Conservation (phyloP, 2,113 vertebrate species). For the Oplegnathus fasciatus region DNA sequence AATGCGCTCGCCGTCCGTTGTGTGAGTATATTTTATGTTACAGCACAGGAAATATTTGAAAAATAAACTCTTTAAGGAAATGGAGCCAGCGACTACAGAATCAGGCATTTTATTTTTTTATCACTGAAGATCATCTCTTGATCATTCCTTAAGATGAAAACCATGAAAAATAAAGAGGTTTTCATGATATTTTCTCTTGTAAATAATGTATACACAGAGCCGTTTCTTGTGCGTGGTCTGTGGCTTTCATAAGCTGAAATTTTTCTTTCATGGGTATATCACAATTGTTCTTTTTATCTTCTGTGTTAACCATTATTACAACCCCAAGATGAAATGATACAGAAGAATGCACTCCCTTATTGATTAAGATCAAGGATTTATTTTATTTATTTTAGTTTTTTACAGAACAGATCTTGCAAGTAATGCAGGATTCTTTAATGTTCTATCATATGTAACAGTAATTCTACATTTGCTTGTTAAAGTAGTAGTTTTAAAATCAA, state of each 20-base stretch:
- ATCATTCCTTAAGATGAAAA: slow-evolving; percentile 32
- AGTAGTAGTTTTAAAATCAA: slow-evolving; percentile 18
- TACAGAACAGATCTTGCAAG: slow-evolving; percentile 23
- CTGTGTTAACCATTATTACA: slow-evolving; percentile 47
- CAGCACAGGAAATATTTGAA: not conserved
- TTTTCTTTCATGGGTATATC: slow-evolving; percentile 44
- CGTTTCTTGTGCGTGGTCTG: slow-evolving; percentile 32
- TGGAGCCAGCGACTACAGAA: not conserved
- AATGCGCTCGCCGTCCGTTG: not conserved
- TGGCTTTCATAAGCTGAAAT: slow-evolving; percentile 46
- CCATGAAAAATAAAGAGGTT: slow-evolving; percentile 26
- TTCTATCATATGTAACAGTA: slow-evolving; percentile 23
- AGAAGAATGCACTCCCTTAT: slow-evolving; percentile 10
- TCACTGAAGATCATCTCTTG: not conserved
- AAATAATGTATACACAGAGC: slow-evolving; percentile 51
- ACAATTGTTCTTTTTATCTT: slow-evolving; percentile 54
- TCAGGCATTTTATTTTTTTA: not conserved
- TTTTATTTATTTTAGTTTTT: slow-evolving; percentile 9
- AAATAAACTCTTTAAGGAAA: not conserved
- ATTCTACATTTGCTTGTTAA: slow-evolving; percentile 26
- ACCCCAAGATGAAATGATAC: slow-evolving; percentile 48
- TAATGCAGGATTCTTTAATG: slow-evolving; percentile 30
- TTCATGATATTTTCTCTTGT: slow-evolving; percentile 31
- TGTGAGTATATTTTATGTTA: not conserved
- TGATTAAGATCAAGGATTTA: slow-evolving; percentile 37